phyloP scores from a whole-genome alignment of 2,888 invertebrate species.

The Catocala nupta region DNA sequence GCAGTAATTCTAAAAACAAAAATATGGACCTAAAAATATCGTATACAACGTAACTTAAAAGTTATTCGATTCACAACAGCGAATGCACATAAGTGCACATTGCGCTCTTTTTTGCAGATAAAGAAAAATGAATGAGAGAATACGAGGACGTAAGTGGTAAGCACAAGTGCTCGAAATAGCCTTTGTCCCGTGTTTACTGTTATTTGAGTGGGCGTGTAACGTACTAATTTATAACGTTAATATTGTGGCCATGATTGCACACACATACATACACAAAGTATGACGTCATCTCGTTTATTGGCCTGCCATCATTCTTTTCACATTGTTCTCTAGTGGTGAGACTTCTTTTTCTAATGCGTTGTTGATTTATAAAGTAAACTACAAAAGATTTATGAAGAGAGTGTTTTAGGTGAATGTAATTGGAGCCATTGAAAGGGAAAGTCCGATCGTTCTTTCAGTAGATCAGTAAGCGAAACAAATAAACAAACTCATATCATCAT shows the following conservation, averaged over 20 bases:
- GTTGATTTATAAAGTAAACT: too few species aligned
- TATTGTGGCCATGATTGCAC: conserved; percentile 73
- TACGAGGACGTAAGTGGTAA: conserved; percentile 64
- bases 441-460: too few species aligned
- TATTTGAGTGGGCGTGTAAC: conserved; percentile 83
- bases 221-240: conserved; percentile 86
- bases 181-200: conserved; percentile 77
- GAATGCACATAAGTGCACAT: conserved; percentile 1
- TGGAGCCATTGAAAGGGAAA: too few species aligned
- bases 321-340: neutral
- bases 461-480: too few species aligned
- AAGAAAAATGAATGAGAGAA: conserved; percentile 64
- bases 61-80: conserved; percentile 8
- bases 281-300: conserved; percentile 7
- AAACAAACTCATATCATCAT: too few species aligned
- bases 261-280: conserved; percentile 17
- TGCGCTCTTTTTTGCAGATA: conserved; percentile 51
- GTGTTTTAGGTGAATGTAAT: too few species aligned
- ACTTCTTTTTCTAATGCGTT: neutral
- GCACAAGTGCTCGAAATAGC: conserved; percentile 79
- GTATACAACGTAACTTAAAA: conserved; percentile 5
- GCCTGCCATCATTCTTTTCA: conserved; percentile 5
- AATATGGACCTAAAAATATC: too few species aligned
- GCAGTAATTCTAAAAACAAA: too few species aligned
- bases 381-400: too few species aligned